Conservation (phyloP, 2,888 invertebrate species). For the Tenthredo livida region DNA sequence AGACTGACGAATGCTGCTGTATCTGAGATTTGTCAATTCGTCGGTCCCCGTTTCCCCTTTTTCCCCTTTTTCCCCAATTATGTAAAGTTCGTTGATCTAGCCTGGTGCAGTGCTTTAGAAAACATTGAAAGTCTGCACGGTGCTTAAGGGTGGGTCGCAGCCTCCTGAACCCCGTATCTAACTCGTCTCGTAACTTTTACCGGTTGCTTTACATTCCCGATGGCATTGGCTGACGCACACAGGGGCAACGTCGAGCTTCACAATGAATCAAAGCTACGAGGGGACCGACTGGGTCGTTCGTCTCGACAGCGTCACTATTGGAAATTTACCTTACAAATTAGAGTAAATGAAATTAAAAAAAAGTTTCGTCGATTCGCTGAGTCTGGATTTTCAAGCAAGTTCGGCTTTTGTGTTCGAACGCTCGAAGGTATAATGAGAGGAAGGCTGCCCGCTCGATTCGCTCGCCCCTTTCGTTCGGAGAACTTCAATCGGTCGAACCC, state of each 20-base stretch:
- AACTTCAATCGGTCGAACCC: conserved; percentile 52
- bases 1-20: background rate
- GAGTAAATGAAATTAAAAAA: conserved; percentile 76
- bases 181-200: conserved; percentile 54
- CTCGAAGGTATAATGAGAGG: conserved; percentile 72
- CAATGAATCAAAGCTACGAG: conserved; percentile 68
- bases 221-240: conserved; percentile 51
- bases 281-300: conserved; percentile 56
- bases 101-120: background rate
- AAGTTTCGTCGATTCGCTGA: conserved; percentile 67
- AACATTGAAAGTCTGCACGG: conserved; percentile 40
- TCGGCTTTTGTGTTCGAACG: conserved; percentile 72
- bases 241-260: conserved; percentile 63
- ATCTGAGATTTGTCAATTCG: background rate
- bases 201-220: conserved; percentile 55
- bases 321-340: conserved; percentile 77
- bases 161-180: conserved; percentile 40
- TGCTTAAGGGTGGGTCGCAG: conserved; percentile 4
- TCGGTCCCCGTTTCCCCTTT: background rate
- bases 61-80: background rate
- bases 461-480: conserved; percentile 44
- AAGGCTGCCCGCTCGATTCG: conserved; percentile 50
- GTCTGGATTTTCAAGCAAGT: conserved; percentile 69
- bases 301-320: conserved; percentile 70
- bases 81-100: conserved; percentile 38